Base-by-base conservation (phyloP, 2,113 vertebrate genomes). In the Ia io region DNA sequence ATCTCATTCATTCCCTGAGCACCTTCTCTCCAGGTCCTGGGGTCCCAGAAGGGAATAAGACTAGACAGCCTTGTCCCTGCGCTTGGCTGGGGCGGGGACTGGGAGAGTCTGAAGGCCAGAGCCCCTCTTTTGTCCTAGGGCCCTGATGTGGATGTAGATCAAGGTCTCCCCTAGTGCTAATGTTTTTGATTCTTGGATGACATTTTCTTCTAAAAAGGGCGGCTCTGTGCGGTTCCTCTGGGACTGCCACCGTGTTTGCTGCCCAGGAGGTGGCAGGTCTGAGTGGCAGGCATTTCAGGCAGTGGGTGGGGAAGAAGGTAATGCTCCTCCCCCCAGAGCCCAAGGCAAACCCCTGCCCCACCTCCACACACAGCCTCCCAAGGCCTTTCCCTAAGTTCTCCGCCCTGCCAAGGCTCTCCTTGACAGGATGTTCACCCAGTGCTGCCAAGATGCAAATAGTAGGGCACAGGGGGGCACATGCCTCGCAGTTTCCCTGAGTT, bases 121-220 rank as follows among this genome's bases (percentile, higher is more conserved):
- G 22, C 25, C 53, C 30, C 25, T 11, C 18, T 40, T 59, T 18
- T 70, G 73, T 80, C 61, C 78, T 85, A 12, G 40, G 6, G 2
- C 44, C 79, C 42, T 35, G 14, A 5, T 61, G 11, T 35, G 23
- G 59, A 61, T 61, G 9, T 4, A 69, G n/a, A 51, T 28, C 30
- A 18, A 59, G 44, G 23, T 40, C 79, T 73, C 17, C 44, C 30
- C 51, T 22, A 61, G 8, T 32, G 65, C 69, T 76, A 9, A 51
- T 61, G 69, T 84, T 67, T 87, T 59, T 67, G 40, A 69, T 91
- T 47, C 53, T 61, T 77, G 20, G 12, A 76, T 83, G 63, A 11
- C 70, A 84, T 77, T 95, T 92, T 92, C 53, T 80, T 88, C 89
- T 63, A 17, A 51, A 88, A 78, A 35, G 47, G 37, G 35, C 5